phyloP scores from a whole-genome alignment of 2,113 vertebrate species.

The Mormyrus iriodes region DNA sequence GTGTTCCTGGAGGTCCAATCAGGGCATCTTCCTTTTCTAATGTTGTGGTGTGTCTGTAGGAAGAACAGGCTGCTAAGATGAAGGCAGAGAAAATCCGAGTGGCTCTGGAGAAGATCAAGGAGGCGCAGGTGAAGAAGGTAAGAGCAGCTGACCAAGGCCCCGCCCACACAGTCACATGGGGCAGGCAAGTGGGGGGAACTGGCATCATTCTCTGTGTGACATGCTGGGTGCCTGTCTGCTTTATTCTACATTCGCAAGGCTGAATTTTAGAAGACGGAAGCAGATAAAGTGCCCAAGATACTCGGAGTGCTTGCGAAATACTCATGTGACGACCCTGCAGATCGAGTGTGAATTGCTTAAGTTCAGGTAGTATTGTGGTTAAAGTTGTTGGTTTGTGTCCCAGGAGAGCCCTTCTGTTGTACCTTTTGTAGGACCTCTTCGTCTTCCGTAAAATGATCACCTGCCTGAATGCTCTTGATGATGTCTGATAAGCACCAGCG shows the following conservation, averaged over 20 bases:
- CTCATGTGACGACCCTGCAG: background rate
- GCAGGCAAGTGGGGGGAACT: background rate
- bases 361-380: background rate
- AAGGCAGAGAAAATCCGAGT: slow-evolving; percentile 89
- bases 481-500: background rate
- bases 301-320: background rate
- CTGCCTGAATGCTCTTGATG: background rate
- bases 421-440: background rate
- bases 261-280: background rate
- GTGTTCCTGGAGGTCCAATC: background rate
- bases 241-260: background rate
- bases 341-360: background rate
- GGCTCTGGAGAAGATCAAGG: slow-evolving; percentile 92
- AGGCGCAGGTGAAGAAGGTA: slow-evolving; percentile 94
- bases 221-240: background rate
- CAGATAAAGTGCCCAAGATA: background rate
- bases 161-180: background rate
- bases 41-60: slow-evolving; percentile 51
- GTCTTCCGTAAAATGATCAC: background rate
- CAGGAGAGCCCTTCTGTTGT: background rate
- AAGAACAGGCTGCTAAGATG: slow-evolving; percentile 80
- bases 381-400: background rate
- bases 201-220: background rate
- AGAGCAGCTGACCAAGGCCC: background rate
- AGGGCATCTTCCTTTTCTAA: background rate